phyloP scores from a whole-genome alignment of 2,797 vertebrate genomes.

The Rachycentron canadum region DNA sequence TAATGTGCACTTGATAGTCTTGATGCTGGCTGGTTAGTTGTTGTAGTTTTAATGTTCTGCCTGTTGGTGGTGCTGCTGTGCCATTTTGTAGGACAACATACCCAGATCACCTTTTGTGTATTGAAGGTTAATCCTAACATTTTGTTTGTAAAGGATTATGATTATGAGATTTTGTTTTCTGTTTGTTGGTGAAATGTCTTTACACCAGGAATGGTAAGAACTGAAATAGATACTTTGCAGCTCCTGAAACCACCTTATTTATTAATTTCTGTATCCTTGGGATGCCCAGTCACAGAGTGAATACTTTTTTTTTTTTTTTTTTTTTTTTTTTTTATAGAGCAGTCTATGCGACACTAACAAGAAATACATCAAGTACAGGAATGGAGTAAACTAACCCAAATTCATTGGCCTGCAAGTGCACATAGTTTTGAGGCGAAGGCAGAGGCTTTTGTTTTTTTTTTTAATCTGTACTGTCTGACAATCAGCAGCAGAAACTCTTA shows the following conservation, averaged over 20 bases:
- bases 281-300: too few relatives aligned
- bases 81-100: background rate
- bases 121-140: background rate
- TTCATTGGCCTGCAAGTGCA: background rate
- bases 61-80: conserved; percentile 34
- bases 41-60: conserved; percentile 14
- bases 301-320: too few relatives aligned
- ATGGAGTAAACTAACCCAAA: background rate
- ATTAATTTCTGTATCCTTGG: too few relatives aligned
- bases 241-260: background rate
- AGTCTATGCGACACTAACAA: too few relatives aligned
- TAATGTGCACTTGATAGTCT: background rate
- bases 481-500: too few relatives aligned
- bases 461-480: background rate
- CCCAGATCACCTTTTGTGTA: background rate
- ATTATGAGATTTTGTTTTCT: background rate
- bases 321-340: too few relatives aligned
- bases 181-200: background rate
- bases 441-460: background rate
- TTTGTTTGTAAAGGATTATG: background rate
- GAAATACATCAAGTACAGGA: background rate
- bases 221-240: background rate
- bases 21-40: background rate
- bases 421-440: background rate
- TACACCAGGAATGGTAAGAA: background rate